Evolutionary conservation across 2,113 vertebrate species (phyloP).

Genomic region (Pandion haliaetus): DNA sequence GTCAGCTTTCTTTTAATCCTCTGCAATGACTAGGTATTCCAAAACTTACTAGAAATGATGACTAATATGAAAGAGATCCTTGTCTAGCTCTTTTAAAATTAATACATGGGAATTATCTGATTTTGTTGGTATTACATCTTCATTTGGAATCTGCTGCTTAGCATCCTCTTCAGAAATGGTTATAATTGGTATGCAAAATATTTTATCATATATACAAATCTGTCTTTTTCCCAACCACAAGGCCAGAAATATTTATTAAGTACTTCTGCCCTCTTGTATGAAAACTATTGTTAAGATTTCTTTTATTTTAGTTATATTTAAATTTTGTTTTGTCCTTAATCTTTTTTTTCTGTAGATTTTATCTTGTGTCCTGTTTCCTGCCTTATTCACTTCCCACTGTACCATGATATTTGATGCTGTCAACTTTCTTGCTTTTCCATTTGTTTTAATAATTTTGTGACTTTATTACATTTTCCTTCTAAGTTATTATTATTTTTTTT

Average conservation of each 20-base stretch:
- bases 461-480: neutral
- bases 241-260: slow-evolving; percentile 32
- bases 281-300: neutral
- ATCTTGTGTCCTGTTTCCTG: slow-evolving; percentile 16
- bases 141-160: slow-evolving; percentile 17
- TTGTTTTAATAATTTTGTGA: neutral
- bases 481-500: neutral
- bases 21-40: neutral
- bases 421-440: neutral
- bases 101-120: neutral
- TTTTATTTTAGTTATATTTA: slow-evolving; percentile 24
- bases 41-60: neutral
- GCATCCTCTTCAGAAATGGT: neutral
- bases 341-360: neutral
- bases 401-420: neutral
- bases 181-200: slow-evolving; percentile 30
- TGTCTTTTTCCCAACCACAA: neutral
- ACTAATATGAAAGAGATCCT: neutral
- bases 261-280: neutral
- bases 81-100: neutral
- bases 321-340: neutral
- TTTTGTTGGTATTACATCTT: neutral
- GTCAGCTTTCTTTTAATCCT: neutral
- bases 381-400: neutral
- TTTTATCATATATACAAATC: slow-evolving; percentile 45